Conservation (phyloP, 2,888 invertebrate genomes). For the Deilephila elpenor region DNA sequence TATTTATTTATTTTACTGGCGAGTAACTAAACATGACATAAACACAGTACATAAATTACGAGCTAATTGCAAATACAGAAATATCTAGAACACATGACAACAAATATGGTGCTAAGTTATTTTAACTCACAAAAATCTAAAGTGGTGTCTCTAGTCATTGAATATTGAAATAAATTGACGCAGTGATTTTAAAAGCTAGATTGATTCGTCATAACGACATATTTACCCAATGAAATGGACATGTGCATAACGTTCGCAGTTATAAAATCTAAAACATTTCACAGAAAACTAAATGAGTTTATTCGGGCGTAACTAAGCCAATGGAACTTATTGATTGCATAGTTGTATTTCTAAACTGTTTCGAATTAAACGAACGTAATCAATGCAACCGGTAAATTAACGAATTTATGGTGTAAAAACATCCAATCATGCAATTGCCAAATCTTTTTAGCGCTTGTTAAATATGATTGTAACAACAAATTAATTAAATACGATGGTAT, state of each 20-base stretch:
- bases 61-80: conserved; percentile 1
- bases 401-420: background rate
- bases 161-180: no score
- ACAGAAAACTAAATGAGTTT: background rate
- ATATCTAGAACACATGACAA: conserved; percentile 10
- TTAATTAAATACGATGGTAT: no score
- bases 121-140: background rate
- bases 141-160: background rate
- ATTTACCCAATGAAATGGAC: background rate
- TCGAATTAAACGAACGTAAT: background rate
- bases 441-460: background rate
- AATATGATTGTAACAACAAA: background rate
- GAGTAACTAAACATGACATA: background rate
- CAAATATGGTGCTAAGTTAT: conserved; percentile 2
- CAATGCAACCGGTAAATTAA: conserved; percentile 5
- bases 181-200: background rate
- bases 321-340: background rate
- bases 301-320: background rate
- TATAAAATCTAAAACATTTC: background rate
- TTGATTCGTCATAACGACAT: background rate
- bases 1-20: background rate
- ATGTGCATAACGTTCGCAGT: background rate
- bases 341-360: background rate
- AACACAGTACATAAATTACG: background rate
- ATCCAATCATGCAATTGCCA: background rate